Evolutionary conservation across 1,140 invertebrate genomes (phyloP), one percentile per base, ranked within the genome.

Genomic region (Amyelois transitella): DNA sequence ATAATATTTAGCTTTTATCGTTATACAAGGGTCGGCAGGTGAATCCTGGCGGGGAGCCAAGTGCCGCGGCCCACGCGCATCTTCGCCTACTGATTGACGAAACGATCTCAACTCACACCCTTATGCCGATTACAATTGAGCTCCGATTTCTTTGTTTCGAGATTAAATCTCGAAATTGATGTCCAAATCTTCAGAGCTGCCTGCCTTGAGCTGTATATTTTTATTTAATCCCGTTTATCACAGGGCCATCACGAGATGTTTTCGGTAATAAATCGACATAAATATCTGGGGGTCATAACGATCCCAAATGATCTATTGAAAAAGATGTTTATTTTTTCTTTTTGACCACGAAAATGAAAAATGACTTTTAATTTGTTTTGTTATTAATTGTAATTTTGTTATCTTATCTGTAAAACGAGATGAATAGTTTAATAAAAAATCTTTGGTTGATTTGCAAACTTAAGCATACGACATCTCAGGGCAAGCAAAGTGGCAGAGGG

Each of bases 11-110:
- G 67, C 67, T 74, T 83, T 78, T 78, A 77, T 76, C 68, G 66
- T 72, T 70, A 71, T 69, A 78, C 71, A 77, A 77, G 73, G 77
- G 77, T 73, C 75, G 63, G 73, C 81, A 84, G 81, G 81, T 84
- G 74, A 81, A 67, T 66, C 66, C 66, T 84, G 81, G 81, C 64
- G 0, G 10, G 0, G 21, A 19, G 78, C 81, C 81, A 84, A 78
- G 44, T 56, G 49, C 32, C 21, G 28, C 62, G 14, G 58, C 75
- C 78, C 69, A 78, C 78, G 73, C 77, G 69, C 59, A 68, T 60
- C 53, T 53, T 67, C 69, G 66, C 66, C 64, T 66, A 74, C 66
- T 56, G 58, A 55, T 38, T 38, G 32, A 38, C 12, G 32, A 14
- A 38, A 38, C n/a, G 55, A 64, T 32, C 24, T 57, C 53, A 69